A percentile compares a stretch with the other conserved stretches of the same genome.
phyloP scores from a whole-genome alignment of 2,888 invertebrate species.

The Galerucella calmariensis region DNA sequence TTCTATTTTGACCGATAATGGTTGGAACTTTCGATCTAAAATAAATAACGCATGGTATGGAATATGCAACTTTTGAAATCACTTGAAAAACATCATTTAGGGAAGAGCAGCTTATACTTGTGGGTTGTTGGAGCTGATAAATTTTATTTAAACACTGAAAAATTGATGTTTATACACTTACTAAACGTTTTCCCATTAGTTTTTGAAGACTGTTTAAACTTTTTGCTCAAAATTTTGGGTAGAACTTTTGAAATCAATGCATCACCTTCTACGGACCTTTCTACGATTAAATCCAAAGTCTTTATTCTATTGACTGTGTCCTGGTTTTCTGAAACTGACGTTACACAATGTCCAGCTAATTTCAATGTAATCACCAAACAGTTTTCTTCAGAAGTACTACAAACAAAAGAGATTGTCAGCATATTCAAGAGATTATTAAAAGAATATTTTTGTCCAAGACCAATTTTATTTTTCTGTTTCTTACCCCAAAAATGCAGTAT shows the following conservation, averaged over 20 bases:
- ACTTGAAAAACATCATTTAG: too few relatives aligned
- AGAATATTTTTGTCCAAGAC: neutral
- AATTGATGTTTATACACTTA: neutral
- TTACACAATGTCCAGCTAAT: neutral
- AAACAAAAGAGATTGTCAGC: neutral
- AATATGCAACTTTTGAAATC: too few relatives aligned
- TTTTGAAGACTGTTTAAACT: neutral
- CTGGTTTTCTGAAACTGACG: neutral
- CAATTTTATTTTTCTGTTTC: neutral
- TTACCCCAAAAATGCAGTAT: constrained; percentile 1
- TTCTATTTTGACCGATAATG: neutral
- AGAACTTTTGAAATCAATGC: neutral
- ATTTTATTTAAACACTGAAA: too few relatives aligned
- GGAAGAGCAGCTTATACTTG: too few relatives aligned
- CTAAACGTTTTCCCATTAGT: neutral
- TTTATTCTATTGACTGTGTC: neutral
- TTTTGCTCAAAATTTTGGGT: neutral
- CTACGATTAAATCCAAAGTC: neutral
- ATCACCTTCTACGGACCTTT: neutral
- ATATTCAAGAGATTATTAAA: too few relatives aligned
- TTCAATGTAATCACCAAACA: neutral
- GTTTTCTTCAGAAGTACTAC: neutral
- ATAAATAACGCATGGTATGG: neutral
- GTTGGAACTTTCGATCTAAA: neutral
- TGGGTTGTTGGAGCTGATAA: too few relatives aligned